Percentiles rank a stretch among this genome's conserved stretches.
These are phyloP conservation scores for Melanotaenia duboulayi DNA, from an alignment of 2,113 vertebrate species.

Conservation along the genomic window DNA sequence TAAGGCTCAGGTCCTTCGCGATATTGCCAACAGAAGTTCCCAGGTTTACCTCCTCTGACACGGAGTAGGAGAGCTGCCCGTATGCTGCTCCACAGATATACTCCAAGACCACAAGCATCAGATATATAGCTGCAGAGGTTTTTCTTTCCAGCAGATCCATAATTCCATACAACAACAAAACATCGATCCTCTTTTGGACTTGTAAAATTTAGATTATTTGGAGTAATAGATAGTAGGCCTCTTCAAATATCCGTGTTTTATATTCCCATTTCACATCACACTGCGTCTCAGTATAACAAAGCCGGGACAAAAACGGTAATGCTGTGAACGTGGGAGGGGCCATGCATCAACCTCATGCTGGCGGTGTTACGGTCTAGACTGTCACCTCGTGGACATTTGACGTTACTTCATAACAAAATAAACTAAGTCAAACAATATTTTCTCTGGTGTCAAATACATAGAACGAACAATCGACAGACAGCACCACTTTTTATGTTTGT, in stretches of 20 bases:
- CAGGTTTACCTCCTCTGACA: slow-evolving; percentile 77
- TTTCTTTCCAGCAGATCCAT: slow-evolving; percentile 20
- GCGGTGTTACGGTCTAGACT: slow-evolving; percentile 43
- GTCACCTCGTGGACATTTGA: slow-evolving; percentile 32
- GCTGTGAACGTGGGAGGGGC: slow-evolving; percentile 45
- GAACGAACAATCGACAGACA: too few species aligned
- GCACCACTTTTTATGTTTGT: too few species aligned
- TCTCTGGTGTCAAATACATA: too few species aligned
- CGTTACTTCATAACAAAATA: slow-evolving; percentile 4
- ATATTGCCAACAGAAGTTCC: slow-evolving; percentile 82
- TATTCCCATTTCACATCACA: neutral
- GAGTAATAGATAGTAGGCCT: neutral
- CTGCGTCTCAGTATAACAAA: slow-evolving; percentile 55
- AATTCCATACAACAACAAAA: slow-evolving; percentile 20
- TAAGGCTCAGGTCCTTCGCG: slow-evolving; percentile 78
- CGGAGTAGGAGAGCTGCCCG: slow-evolving; percentile 74
- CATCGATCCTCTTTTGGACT: slow-evolving; percentile 14
- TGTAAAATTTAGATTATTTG: neutral
- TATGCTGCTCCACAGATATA: slow-evolving; percentile 37
- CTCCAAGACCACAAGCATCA: slow-evolving; percentile 47
- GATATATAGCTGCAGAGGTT: slow-evolving; percentile 13
- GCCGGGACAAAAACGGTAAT: slow-evolving; percentile 13
- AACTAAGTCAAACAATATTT: too few species aligned
- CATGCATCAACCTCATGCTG: neutral
- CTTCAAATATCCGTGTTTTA: neutral